Evolutionary conservation across 2,797 vertebrate genomes (phyloP), one percentile per base, ranked within the genome.

Genomic region (Yasuhikotakia modesta): DNA sequence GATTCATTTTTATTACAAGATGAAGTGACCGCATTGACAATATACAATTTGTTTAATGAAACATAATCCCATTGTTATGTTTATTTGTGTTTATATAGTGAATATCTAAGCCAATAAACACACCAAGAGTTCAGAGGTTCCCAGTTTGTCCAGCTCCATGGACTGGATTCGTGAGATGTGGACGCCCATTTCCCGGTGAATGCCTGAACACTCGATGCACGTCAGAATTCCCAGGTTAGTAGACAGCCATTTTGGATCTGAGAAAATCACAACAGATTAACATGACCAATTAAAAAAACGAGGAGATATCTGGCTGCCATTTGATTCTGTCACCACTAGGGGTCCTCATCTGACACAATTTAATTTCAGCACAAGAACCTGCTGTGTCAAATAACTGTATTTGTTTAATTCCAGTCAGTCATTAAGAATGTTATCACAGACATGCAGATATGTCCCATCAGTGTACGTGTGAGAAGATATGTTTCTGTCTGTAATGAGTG

Each of bases 91-190:
- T 76, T 58, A 27, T 61, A 53, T 66, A 64, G 0, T 24, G 8
- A 32, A 57, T 16, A 39, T 53, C 13, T 46, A 30, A 55, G 4
- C 14, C n/a, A 21, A 63, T 21, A n/a, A 77, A 91, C 92, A 93
- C 89, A 99, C 97, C 97, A 99, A 95, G 94, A 99, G 96, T 93
- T 99, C 98, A 83, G 98, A 99, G 53, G 98, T 99, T 84, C 96
- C 97, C 86, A 99, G 92, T 92, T 99, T 99, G 92, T 99, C 98
- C 48, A 99, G 93, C 92, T 98, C 97, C 94, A 99, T 95, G 87
- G 98, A 99, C 86, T 99, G 97, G 90, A 99, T 99, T 79, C 98
- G 95, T 84, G 97, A 99, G 90, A 99, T 95, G 87, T 99, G 97
- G 80, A 99, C 98, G 2, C 97, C 98, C 98, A 99, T 99, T 93